These are phyloP conservation scores for Syrista parreyssii DNA, from an alignment of 2,888 invertebrate species.

Conservation along the genomic window DNA sequence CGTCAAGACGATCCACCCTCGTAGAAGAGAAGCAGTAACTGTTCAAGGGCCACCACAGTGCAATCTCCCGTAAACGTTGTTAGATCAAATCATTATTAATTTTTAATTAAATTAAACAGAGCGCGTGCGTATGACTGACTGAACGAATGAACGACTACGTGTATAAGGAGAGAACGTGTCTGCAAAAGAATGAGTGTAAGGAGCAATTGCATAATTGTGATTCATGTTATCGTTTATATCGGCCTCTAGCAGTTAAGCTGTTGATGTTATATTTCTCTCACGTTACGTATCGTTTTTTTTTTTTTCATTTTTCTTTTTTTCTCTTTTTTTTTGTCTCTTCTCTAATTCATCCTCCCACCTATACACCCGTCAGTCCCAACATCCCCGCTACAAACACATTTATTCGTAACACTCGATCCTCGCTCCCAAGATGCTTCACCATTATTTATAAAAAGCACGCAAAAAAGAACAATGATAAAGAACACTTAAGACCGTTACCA, in stretches of 20 bases:
- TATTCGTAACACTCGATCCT: conserved; percentile 13
- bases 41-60: conserved; percentile 53
- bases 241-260: conserved; percentile 60
- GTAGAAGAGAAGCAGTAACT: conserved; percentile 24
- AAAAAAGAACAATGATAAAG: conserved; percentile 23
- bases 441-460: conserved; percentile 29
- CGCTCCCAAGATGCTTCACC: conserved; percentile 42
- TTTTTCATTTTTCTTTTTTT: conserved; percentile 28
- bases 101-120: conserved; percentile 39
- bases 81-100: conserved; percentile 60
- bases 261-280: conserved; percentile 64
- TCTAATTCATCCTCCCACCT: not conserved
- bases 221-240: conserved; percentile 64
- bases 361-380: not conserved
- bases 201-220: conserved; percentile 62
- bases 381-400: not conserved
- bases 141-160: conserved; percentile 12
- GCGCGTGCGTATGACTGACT: conserved; percentile 4
- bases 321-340: conserved; percentile 12
- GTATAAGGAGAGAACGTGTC: conserved; percentile 18
- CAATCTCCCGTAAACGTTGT: conserved; percentile 63
- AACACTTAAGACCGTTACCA: conserved; percentile 59
- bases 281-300: conserved; percentile 46
- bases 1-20: no score
- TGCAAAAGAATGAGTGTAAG: conserved; percentile 39